A percentile compares a stretch with the other conserved stretches of the same genome.
Evolutionary conservation across 1,140 invertebrate genomes (phyloP).

Genomic region (Eumaeus atala): DNA sequence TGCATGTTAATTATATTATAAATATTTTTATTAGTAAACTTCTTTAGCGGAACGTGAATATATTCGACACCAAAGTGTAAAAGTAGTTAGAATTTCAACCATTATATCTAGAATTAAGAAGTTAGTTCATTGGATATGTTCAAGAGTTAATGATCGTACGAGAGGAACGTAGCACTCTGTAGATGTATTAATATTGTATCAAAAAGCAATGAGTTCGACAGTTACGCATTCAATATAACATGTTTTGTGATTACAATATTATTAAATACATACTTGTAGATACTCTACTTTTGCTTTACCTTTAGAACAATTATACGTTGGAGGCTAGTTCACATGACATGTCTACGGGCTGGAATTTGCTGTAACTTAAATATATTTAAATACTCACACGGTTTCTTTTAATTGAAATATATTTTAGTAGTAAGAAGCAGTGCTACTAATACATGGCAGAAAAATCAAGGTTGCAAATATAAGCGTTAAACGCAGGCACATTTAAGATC

Average conservation of each 20-base stretch:
- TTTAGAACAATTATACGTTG: constrained; percentile 41
- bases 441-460: too few relatives aligned
- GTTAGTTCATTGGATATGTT: constrained; percentile 5
- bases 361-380: constrained; percentile 40
- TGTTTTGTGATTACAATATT: constrained; percentile 10
- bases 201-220: constrained; percentile 40
- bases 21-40: neutral
- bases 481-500: too few relatives aligned
- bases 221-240: constrained; percentile 16
- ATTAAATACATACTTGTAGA: constrained; percentile 19
- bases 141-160: constrained; percentile 1
- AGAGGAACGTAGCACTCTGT: constrained; percentile 56
- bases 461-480: too few relatives aligned
- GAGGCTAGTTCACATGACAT: constrained; percentile 39
- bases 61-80: neutral
- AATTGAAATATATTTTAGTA: too few relatives aligned
- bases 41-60: neutral
- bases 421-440: too few relatives aligned
- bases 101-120: constrained; percentile 1
- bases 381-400: constrained; percentile 32
- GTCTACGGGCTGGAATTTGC: constrained; percentile 41
- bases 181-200: constrained; percentile 35
- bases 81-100: constrained; percentile 7
- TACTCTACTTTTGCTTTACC: constrained; percentile 47
- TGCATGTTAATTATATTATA: neutral